Conservation (phyloP, 2,888 invertebrate species). For the Papilio protenor region DNA sequence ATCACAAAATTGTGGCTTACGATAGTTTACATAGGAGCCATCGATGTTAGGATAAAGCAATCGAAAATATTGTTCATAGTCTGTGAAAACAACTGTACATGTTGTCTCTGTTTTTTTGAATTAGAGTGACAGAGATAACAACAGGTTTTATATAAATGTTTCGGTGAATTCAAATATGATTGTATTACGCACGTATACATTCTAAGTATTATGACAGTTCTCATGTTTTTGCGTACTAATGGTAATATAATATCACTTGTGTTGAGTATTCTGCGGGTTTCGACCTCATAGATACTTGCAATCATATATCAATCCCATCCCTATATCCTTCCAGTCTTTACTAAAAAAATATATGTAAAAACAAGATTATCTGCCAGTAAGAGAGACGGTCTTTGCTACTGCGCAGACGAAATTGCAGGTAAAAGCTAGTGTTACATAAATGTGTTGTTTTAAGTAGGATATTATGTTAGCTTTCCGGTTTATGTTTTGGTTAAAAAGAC, state of each 20-base stretch:
- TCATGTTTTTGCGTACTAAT: conserved; percentile 17
- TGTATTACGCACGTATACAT: background rate
- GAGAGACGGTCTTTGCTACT: too few relatives aligned
- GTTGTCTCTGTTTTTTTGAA: background rate
- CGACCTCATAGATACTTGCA: background rate
- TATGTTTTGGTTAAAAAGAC: conserved; percentile 5
- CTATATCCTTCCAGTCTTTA: background rate
- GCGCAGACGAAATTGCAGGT: too few relatives aligned
- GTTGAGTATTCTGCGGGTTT: background rate
- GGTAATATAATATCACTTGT: conserved; percentile 13
- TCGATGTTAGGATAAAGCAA: too few relatives aligned
- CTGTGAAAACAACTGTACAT: background rate
- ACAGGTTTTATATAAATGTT: background rate
- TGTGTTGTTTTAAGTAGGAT: background rate
- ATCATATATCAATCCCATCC: too few relatives aligned
- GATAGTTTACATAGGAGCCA: too few relatives aligned
- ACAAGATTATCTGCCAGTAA: too few relatives aligned
- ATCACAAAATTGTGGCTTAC: too few relatives aligned
- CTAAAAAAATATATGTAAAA: background rate
- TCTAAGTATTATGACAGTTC: background rate
- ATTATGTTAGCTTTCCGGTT: background rate
- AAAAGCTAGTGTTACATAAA: background rate
- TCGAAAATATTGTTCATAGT: background rate
- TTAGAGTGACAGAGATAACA: background rate
- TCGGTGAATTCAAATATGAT: background rate